These are phyloP conservation scores for Acanthiza pusilla DNA, from an alignment of 2,797 vertebrate species.

Conservation along the genomic window DNA sequence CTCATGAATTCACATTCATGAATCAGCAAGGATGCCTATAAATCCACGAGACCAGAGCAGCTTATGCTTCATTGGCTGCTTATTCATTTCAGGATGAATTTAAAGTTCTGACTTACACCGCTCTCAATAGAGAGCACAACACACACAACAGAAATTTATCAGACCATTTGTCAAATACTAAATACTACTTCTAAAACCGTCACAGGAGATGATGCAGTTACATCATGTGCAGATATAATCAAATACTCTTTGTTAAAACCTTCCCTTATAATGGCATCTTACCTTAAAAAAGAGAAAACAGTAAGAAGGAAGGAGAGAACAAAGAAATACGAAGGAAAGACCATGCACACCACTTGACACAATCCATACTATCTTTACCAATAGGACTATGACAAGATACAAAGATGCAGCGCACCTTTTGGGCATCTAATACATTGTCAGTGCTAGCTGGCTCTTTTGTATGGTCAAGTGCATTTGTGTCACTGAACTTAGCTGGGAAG, in stretches of 20 bases:
- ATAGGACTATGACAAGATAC: background rate
- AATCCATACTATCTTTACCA: background rate
- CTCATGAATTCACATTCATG: background rate
- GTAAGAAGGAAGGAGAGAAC: background rate
- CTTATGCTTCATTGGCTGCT: background rate
- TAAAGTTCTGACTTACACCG: background rate
- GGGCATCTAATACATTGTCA: background rate
- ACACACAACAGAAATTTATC: background rate
- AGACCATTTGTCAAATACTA: background rate
- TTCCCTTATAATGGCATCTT: background rate
- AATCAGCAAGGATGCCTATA: background rate
- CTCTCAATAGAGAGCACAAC: background rate
- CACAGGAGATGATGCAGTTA: background rate
- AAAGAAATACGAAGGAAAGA: background rate
- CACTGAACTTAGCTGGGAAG: background rate
- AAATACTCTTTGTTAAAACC: background rate
- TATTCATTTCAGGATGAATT: background rate
- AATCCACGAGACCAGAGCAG: background rate
- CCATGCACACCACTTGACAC: background rate
- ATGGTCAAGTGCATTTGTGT: background rate
- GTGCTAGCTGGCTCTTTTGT: background rate
- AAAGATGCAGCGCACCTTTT: accelerated
- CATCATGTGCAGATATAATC: background rate
- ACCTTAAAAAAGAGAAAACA: background rate
- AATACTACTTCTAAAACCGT: background rate